Conservation (phyloP, 2,888 invertebrate species). For the Penaeus monodon region DNA sequence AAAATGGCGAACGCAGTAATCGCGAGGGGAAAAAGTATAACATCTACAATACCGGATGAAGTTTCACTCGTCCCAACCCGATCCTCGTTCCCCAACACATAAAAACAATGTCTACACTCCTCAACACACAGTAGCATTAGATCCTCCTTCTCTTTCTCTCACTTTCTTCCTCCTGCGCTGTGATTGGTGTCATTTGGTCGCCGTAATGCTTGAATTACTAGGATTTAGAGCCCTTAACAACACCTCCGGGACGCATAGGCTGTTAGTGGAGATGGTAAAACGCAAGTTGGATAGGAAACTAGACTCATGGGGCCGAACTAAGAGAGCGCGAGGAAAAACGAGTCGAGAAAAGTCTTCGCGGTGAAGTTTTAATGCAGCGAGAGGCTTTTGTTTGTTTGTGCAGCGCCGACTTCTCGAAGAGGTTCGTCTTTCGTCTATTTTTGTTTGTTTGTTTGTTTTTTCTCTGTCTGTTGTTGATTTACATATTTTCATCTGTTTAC, state of each 20-base stretch:
- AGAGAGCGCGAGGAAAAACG: slow-evolving; percentile 30
- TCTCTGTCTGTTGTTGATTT: no score
- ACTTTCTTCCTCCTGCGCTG: slow-evolving; percentile 33
- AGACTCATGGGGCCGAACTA: slow-evolving; percentile 37
- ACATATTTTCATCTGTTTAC: no score
- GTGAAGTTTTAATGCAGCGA: slow-evolving; percentile 38
- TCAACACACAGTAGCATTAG: slow-evolving; percentile 8
- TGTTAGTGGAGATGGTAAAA: slow-evolving; percentile 56
- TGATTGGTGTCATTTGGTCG: slow-evolving; percentile 50
- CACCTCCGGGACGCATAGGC: slow-evolving; percentile 45
- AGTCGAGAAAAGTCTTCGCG: slow-evolving; percentile 21
- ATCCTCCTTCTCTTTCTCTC: slow-evolving; percentile 34
- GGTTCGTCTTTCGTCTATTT: not conserved
- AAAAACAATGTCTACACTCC: no score
- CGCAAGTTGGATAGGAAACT: slow-evolving; percentile 44
- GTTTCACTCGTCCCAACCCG: no score
- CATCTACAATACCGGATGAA: no score
- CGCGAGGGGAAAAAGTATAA: no score
- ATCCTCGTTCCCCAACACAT: no score
- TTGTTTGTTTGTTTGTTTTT: not conserved
- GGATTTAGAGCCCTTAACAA: slow-evolving; percentile 50
- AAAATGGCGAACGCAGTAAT: no score
- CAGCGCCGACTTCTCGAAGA: not conserved
- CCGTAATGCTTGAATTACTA: slow-evolving; percentile 55
- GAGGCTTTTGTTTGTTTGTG: slow-evolving; percentile 24